Conservation (phyloP, 2,888 invertebrate species). For the Branchipolynoe longqiensis region DNA sequence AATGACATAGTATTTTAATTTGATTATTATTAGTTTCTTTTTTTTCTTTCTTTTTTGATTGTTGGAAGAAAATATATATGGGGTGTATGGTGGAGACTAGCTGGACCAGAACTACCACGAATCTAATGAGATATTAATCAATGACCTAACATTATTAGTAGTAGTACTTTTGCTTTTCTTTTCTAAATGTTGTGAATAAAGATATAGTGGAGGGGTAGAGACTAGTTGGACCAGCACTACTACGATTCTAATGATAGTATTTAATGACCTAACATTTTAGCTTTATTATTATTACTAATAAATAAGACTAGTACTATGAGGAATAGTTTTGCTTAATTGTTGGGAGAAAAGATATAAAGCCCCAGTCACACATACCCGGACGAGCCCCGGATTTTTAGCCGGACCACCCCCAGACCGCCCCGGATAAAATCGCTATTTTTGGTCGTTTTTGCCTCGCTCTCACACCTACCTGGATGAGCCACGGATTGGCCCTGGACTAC, state of each 20-base stretch:
- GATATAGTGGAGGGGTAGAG: not conserved
- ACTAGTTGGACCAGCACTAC: too few relatives aligned
- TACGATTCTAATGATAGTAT: too few relatives aligned
- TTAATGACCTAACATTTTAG: too few relatives aligned
- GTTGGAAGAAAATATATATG: not conserved
- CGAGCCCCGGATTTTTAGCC: not conserved
- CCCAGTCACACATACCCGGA: too few relatives aligned
- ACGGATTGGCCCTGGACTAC: not conserved
- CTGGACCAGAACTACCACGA: too few relatives aligned
- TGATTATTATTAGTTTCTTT: too few relatives aligned
- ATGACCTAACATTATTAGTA: too few relatives aligned
- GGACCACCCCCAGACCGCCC: not conserved
- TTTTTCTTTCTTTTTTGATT: not conserved
- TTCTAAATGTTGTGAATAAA: not conserved
- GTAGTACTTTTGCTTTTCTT: not conserved
- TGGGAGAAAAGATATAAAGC: too few relatives aligned
- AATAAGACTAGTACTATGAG: not conserved
- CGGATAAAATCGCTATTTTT: not conserved
- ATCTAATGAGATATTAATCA: too few relatives aligned
- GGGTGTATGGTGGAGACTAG: too few relatives aligned
- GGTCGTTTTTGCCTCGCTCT: not conserved
- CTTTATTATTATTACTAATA: not conserved
- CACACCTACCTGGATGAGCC: too few relatives aligned
- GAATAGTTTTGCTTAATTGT: not conserved
- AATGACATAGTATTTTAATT: too few relatives aligned